These are phyloP conservation scores for Cepphus grylle DNA, from an alignment of 2,113 vertebrate species.

Conservation along the genomic window DNA sequence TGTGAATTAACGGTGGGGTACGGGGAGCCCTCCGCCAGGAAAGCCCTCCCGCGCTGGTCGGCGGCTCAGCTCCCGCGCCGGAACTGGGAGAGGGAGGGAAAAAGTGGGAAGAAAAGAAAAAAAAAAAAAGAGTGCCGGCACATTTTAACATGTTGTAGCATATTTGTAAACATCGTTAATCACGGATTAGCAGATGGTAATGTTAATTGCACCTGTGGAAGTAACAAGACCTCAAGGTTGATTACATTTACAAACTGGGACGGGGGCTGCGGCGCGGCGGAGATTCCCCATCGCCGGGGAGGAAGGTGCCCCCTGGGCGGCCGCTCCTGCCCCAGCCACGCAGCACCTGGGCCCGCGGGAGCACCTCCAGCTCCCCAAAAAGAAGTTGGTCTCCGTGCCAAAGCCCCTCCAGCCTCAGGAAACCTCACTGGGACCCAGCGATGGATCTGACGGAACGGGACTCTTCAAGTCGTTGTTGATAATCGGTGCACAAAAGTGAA, in stretches of 20 bases:
- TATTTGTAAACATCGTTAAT: constrained; percentile 94
- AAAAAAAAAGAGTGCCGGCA: constrained; percentile 23
- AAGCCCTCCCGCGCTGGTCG: neutral
- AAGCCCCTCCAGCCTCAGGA: neutral
- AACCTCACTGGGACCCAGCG: fast-evolving
- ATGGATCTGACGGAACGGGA: neutral
- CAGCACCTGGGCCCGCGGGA: neutral
- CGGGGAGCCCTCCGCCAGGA: neutral
- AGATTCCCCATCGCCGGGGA: neutral
- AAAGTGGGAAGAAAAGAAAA: too few species aligned
- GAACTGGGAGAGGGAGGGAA: neutral
- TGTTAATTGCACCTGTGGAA: constrained; percentile 92
- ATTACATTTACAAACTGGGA: constrained; percentile 83
- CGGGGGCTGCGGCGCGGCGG: constrained; percentile 33
- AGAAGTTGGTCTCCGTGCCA: neutral
- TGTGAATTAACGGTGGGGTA: neutral
- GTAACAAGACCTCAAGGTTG: constrained; percentile 86
- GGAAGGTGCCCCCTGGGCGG: neutral
- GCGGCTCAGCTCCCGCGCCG: neutral
- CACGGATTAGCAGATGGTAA: constrained; percentile 91
- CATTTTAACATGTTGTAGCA: constrained; percentile 57
- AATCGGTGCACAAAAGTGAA: neutral
- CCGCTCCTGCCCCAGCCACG: neutral
- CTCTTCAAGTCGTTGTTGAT: fast-evolving
- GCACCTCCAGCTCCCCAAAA: neutral